Conservation (phyloP, 2,113 vertebrate species). For the Pardalotus punctatus region DNA sequence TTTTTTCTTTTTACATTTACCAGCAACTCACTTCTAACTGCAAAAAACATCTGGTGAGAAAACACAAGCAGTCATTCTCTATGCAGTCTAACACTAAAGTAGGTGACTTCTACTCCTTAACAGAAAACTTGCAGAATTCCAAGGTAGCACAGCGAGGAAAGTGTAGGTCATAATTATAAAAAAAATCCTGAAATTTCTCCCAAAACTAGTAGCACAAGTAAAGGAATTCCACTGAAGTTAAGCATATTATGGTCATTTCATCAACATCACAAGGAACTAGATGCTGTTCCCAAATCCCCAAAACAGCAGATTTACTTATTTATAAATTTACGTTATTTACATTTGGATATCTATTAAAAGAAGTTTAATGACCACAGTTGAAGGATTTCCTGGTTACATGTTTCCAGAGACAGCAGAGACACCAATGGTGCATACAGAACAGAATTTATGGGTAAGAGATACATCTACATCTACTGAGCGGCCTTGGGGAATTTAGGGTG, state of each 20-base stretch:
- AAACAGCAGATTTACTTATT: not conserved
- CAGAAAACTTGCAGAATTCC: not conserved
- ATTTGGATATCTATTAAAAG: not conserved
- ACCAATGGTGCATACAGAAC: not conserved
- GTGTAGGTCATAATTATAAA: not conserved
- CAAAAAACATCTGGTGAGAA: not conserved
- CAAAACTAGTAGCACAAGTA: not conserved
- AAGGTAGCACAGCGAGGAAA: not conserved
- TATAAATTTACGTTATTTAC: not conserved
- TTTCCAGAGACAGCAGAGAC: not conserved
- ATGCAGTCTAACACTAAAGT: not conserved
- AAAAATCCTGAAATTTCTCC: not conserved
- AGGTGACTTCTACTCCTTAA: not conserved
- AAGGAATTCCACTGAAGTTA: not conserved
- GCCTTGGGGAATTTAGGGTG: not conserved
- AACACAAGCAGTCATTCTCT: not conserved
- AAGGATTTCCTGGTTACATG: not conserved
- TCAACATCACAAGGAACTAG: not conserved
- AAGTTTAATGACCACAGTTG: not conserved
- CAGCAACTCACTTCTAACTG: not conserved
- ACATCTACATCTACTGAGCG: not conserved
- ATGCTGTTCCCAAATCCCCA: not conserved
- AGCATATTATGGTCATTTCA: not conserved
- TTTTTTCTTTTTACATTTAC: not conserved
- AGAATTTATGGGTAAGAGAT: not conserved